Conservation (phyloP, 2,888 invertebrate genomes). For the Erebia ligea region DNA sequence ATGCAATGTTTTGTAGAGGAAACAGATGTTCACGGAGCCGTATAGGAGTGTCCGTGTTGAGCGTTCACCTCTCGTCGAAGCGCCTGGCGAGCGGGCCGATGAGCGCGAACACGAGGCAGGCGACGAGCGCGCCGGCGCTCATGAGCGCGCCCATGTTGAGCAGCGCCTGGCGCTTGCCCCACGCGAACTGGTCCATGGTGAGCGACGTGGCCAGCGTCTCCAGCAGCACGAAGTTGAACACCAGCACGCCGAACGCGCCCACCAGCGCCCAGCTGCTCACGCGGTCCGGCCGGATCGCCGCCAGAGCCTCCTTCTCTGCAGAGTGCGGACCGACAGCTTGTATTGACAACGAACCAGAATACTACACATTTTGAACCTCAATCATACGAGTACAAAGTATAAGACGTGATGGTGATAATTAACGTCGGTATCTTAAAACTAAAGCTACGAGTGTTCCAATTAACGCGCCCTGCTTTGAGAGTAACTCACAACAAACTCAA, state of each 20-base stretch:
- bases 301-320: slow-evolving; percentile 89
- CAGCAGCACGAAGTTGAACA: slow-evolving; percentile 93
- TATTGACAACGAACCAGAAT: too few relatives aligned
- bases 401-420: too few relatives aligned
- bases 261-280: slow-evolving; percentile 91
- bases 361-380: too few relatives aligned
- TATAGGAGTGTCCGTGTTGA: too few relatives aligned
- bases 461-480: too few relatives aligned
- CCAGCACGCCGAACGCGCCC: slow-evolving; percentile 91
- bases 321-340: slow-evolving; percentile 62
- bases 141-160: slow-evolving; percentile 92
- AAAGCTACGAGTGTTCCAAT: too few relatives aligned
- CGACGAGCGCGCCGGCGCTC: slow-evolving; percentile 90
- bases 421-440: too few relatives aligned
- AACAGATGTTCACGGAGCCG: too few relatives aligned
- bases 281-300: slow-evolving; percentile 87
- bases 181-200: slow-evolving; percentile 95
- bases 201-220: slow-evolving; percentile 93
- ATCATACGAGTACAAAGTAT: too few relatives aligned
- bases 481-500: too few relatives aligned
- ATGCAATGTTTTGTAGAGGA: too few relatives aligned
- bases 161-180: slow-evolving; percentile 89
- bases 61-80: slow-evolving; percentile 89
- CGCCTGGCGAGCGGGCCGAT: slow-evolving; percentile 88
- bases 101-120: slow-evolving; percentile 87